Conservation (phyloP, 2,113 vertebrate genomes). For the Tichodroma muraria region DNA sequence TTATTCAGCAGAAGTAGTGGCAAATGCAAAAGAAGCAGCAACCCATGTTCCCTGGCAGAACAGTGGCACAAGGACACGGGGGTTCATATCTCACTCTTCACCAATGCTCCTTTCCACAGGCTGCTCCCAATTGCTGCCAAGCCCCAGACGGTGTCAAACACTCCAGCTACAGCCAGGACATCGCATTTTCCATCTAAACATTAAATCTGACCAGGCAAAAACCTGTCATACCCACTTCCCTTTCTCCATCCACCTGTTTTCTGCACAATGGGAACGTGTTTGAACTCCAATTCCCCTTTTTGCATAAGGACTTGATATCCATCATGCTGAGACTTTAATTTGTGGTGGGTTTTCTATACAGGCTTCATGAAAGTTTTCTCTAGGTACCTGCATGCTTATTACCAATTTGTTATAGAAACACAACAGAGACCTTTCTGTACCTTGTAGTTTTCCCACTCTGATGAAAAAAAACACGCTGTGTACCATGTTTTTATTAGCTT, state of each 20-base stretch:
- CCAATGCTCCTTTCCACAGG: neutral
- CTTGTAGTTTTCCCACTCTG: neutral
- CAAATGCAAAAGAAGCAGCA: neutral
- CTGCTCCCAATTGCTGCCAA: neutral
- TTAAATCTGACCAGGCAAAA: neutral
- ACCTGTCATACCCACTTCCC: fast-evolving
- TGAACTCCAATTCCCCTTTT: neutral
- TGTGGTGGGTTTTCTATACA: neutral
- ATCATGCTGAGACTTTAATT: neutral
- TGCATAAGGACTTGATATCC: neutral
- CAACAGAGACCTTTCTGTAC: neutral
- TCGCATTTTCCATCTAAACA: fast-evolving
- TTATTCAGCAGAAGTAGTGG: neutral
- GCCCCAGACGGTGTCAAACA: neutral
- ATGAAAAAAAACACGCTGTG: neutral
- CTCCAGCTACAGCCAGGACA: neutral
- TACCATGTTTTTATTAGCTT: neutral
- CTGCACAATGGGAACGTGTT: neutral
- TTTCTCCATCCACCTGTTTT: neutral
- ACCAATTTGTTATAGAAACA: neutral
- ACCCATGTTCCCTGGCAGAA: neutral
- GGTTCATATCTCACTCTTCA: neutral
- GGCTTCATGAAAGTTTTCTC: neutral
- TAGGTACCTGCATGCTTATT: neutral
- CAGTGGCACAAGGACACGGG: fast-evolving